Percentiles rank a stretch among this genome's conserved stretches.
Evolutionary conservation across 2,113 vertebrate species (phyloP).

Genomic region (Brachyhypopomus occidentalis): DNA sequence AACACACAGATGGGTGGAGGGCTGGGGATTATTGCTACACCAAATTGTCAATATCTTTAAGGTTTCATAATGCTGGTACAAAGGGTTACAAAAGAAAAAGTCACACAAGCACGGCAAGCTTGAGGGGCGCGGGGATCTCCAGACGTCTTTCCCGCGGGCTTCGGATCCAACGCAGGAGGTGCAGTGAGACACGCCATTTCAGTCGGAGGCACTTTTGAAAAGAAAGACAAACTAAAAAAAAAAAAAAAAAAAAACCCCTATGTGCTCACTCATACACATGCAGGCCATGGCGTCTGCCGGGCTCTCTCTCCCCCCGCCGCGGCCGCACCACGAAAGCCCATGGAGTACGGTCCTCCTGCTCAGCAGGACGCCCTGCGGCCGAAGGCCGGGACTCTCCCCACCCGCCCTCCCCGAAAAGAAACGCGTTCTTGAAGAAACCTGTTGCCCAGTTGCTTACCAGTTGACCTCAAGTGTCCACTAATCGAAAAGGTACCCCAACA

Average conservation of each 20-base stretch:
- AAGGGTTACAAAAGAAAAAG: slow-evolving; percentile 54
- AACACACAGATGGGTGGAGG: slow-evolving; percentile 45
- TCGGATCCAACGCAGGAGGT: slow-evolving; percentile 65
- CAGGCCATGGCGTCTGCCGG: slow-evolving; percentile 65
- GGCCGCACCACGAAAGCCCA: slow-evolving; percentile 10
- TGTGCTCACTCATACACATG: slow-evolving; percentile 46
- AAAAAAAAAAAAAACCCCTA: slow-evolving; percentile 56
- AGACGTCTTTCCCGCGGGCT: slow-evolving; percentile 54
- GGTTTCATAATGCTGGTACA: slow-evolving; percentile 62
- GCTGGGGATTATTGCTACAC: slow-evolving; percentile 74
- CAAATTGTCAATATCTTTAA: slow-evolving; percentile 65
- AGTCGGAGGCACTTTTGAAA: slow-evolving; percentile 80
- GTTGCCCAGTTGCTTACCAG: slow-evolving; percentile 3
- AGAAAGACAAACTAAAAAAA: slow-evolving; percentile 56
- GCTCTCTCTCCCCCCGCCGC: slow-evolving; percentile 18
- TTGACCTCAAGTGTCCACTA: slow-evolving; percentile 51
- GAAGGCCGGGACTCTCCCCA: slow-evolving; percentile 21
- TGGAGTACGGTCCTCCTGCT: slow-evolving; percentile 4
- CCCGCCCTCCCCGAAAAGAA: slow-evolving; percentile 24
- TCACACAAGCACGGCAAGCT: slow-evolving; percentile 43
- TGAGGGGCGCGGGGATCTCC: slow-evolving; percentile 49
- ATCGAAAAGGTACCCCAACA: slow-evolving; percentile 47
- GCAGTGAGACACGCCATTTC: slow-evolving; percentile 70
- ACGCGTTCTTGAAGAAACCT: background rate
- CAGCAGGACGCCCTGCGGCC: background rate